A percentile compares a stretch with the other conserved stretches of the same genome.
phyloP scores from a whole-genome alignment of 2,113 vertebrate genomes.

The Xiphophorus maculatus region DNA sequence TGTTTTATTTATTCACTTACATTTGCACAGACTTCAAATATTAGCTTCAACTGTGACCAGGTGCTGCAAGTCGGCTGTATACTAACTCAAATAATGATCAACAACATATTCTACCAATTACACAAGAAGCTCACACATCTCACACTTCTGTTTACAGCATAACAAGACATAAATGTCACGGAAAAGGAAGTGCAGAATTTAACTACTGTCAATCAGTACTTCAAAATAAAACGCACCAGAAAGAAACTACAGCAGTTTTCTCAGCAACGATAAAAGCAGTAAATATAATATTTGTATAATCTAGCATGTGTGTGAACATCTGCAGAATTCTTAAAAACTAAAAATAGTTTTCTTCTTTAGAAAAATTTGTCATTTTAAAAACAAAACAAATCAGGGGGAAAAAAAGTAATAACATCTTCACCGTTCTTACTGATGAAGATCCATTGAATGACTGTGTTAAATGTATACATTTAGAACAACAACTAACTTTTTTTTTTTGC shows the following conservation, averaged over 20 bases:
- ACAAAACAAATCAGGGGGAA: background rate
- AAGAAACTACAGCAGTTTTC: slow-evolving; percentile 1
- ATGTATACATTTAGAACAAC: background rate
- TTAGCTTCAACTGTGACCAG: no score
- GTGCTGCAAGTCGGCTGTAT: no score
- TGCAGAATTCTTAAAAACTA: background rate
- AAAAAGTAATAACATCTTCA: background rate
- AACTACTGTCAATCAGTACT: slow-evolving; percentile 5
- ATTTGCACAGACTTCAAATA: background rate
- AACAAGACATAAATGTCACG: slow-evolving; percentile 6
- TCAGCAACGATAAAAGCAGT: background rate
- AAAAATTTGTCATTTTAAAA: background rate
- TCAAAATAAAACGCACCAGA: slow-evolving; percentile 27
- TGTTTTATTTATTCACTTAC: background rate
- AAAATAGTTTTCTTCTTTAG: background rate
- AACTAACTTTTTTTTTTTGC: background rate
- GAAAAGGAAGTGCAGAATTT: slow-evolving; percentile 5
- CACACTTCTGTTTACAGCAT: slow-evolving; percentile 7
- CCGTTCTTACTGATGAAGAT: background rate
- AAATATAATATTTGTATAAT: background rate
- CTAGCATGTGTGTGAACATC: background rate
- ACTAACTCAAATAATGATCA: background rate
- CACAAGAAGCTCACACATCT: background rate
- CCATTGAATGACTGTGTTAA: background rate
- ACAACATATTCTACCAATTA: background rate